Conservation (phyloP, 1,140 invertebrate species). For the Brachionus rubens region DNA sequence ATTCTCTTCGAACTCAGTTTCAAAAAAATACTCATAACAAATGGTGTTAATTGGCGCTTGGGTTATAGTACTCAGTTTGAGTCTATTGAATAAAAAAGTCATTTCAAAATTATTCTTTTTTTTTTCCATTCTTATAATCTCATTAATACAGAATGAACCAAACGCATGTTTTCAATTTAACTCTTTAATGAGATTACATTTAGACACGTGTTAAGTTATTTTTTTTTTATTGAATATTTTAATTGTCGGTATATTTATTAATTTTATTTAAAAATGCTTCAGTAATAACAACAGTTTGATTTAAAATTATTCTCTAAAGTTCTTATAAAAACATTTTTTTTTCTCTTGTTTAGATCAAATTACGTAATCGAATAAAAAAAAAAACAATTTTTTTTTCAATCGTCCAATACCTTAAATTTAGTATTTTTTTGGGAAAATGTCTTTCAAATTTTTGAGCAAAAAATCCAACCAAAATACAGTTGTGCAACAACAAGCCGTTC, state of each 20-base stretch:
- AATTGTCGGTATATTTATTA: conserved; percentile 19
- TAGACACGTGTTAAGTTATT: conserved; percentile 33
- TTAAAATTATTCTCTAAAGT: background rate
- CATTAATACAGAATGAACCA: background rate
- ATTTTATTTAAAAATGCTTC: conserved; percentile 35
- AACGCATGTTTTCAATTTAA: conserved; percentile 12
- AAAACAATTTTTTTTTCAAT: background rate
- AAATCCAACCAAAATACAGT: background rate
- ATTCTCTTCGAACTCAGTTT: background rate
- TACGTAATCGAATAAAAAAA: conserved; percentile 4
- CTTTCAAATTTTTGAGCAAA: conserved; percentile 30
- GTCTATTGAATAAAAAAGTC: background rate
- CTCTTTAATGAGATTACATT: conserved; percentile 18
- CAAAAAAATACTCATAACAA: background rate
- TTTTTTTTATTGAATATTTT: conserved; percentile 14
- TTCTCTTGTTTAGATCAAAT: conserved; percentile 17
- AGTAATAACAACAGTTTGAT: too few relatives aligned
- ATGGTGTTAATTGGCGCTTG: background rate
- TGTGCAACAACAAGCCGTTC: background rate
- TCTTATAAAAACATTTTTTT: conserved; percentile 4
- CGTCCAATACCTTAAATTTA: background rate
- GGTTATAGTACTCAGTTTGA: conserved; percentile 13
- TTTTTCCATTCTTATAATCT: conserved; percentile 29
- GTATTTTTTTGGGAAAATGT: conserved; percentile 8
- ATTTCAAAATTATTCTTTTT: too few relatives aligned